phyloP scores from a whole-genome alignment of 1,140 invertebrate genomes.

The Zaprionus ornatus region DNA sequence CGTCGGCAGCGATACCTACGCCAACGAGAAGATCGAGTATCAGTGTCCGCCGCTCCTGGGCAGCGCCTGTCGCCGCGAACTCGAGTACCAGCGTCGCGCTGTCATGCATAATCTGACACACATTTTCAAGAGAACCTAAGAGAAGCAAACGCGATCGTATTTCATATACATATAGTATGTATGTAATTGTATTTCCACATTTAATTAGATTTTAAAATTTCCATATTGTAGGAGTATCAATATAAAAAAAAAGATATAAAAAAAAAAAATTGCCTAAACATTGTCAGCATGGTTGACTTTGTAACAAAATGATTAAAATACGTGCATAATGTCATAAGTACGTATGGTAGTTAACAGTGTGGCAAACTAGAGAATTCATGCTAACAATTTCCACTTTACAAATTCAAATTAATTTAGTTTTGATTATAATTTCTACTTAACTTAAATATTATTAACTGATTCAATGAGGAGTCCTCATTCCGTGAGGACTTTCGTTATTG shows the following conservation, averaged over 20 bases:
- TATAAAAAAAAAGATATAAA: too few species aligned
- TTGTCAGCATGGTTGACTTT: constrained; percentile 14
- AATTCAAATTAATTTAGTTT: not conserved
- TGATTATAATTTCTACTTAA: not conserved
- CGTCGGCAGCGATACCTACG: constrained; percentile 84
- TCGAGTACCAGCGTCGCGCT: constrained; percentile 86
- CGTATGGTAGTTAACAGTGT: not conserved
- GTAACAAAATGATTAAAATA: constrained; percentile 23
- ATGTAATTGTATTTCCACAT: constrained; percentile 31
- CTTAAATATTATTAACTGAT: not conserved
- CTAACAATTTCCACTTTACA: not conserved
- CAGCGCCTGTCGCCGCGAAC: constrained; percentile 86
- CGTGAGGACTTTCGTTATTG: not conserved
- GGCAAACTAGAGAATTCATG: not conserved
- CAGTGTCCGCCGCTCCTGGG: constrained; percentile 87
- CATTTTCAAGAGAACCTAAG: constrained; percentile 82
- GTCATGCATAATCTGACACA: constrained; percentile 86
- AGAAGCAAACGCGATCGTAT: not conserved
- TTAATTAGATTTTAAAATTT: constrained; percentile 22
- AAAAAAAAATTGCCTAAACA: too few species aligned
- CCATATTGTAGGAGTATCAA: constrained; percentile 18
- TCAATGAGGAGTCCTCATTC: not conserved
- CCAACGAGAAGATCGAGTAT: constrained; percentile 86
- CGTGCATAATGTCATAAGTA: not conserved
- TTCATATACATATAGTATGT: not conserved